A percentile compares a stretch with the other conserved stretches of the same genome.
phyloP scores from a whole-genome alignment of 1,140 invertebrate species.

The Aphaenogaster rudis region DNA sequence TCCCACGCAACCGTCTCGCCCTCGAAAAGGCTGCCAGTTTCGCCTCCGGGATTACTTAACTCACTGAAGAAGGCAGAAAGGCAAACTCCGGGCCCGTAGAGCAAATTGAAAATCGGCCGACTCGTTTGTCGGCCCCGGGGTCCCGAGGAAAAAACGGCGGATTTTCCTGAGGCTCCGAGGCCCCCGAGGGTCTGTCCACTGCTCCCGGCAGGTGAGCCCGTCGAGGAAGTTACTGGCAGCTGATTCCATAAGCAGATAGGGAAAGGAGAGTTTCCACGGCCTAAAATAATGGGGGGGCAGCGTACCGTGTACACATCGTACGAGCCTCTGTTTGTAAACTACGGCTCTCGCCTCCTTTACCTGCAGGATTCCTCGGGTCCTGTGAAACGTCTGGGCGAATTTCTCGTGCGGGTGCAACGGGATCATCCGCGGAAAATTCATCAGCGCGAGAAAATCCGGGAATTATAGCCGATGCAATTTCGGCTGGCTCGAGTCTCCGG shows the following conservation, averaged over 20 bases:
- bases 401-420: slow-evolving; percentile 45
- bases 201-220: slow-evolving; percentile 72
- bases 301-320: slow-evolving; percentile 80
- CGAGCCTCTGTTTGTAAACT: slow-evolving; percentile 82
- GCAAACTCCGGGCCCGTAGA: slow-evolving; percentile 69
- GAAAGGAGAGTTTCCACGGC: slow-evolving; percentile 79
- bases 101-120: slow-evolving; percentile 70
- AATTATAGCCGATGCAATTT: neutral
- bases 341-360: slow-evolving; percentile 59
- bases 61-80: slow-evolving; percentile 69
- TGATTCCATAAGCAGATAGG: slow-evolving; percentile 86
- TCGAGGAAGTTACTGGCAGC: slow-evolving; percentile 78
- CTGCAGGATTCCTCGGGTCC: neutral
- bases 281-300: slow-evolving; percentile 83
- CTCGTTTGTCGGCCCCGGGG: slow-evolving; percentile 59
- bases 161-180: slow-evolving; percentile 66
- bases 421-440: slow-evolving; percentile 38
- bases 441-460: slow-evolving; percentile 7
- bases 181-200: slow-evolving; percentile 5
- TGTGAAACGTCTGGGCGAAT: slow-evolving; percentile 48
- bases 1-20: slow-evolving; percentile 38
- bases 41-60: slow-evolving; percentile 57
- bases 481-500: neutral
- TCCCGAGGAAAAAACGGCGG: slow-evolving; percentile 30
- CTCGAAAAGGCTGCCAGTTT: slow-evolving; percentile 17